Base-by-base conservation (phyloP, 2,888 invertebrate genomes). In the Troides oblongomaculatus region DNA sequence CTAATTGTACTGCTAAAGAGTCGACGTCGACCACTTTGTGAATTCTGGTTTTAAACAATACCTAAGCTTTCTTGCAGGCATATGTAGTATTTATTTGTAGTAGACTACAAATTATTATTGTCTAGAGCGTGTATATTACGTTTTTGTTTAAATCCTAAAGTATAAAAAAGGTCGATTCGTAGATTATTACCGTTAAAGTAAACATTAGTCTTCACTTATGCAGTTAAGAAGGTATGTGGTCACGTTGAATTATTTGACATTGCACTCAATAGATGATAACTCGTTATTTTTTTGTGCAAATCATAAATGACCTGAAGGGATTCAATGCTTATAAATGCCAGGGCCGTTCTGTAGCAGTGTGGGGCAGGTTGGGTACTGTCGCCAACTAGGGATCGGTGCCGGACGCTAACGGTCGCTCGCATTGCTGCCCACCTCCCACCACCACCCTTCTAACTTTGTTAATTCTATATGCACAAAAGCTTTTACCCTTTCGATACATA, bases 381-480 rank as follows among this genome's bases (percentile, higher is more conserved):
- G 79, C 85, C 84, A 84, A 85, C 84, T 88, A 87, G 74, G 87
- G 86, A 76, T 74, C 75, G 68, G 76, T 83, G 84, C 86, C 90
- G 92, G 90, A 89, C 84, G 75, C 83, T 91, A 91, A 92, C 92
- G 92, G 92, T 89, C 77, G 87, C 80, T 81, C 87, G 85, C 91
- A 91, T 91, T 90, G 88, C 85, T 87, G 85, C 84, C 72, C 76
- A 80, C 79, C 78, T 78, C 72, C 76, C 77, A 80, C 78, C 82
- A 82, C 57, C 62, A 53, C 39, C 25, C 68, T 56, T 43, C 64
- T 46, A 69, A 61, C 69, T 65, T 69, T 46, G 83, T 86, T 90
- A 91, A 91, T 91, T 91, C 87, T 84, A 81, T 84, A 81, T 82
- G 79, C 74, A 73, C 74, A 74, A 78, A 75, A 73, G 69, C 73